These are phyloP conservation scores for Bostrychus sinensis DNA, from an alignment of 2,113 vertebrate species.

Conservation along the genomic window DNA sequence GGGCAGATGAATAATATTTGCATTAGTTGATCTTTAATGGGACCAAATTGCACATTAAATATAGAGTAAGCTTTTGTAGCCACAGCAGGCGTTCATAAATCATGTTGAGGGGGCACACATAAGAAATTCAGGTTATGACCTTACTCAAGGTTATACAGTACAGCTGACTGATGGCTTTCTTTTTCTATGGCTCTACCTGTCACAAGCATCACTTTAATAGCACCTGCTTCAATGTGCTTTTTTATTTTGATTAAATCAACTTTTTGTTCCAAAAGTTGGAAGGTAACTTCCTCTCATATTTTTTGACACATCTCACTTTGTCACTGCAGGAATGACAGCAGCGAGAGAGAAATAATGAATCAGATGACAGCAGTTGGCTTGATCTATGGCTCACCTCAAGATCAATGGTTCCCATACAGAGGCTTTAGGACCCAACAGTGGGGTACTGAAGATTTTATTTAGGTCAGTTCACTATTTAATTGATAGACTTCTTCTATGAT, in stretches of 20 bases:
- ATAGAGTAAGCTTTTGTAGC: slow-evolving; percentile 47
- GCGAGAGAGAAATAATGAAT: slow-evolving; percentile 55
- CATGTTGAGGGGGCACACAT: slow-evolving; percentile 34
- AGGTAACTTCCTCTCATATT: slow-evolving; percentile 11
- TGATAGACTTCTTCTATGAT: no score
- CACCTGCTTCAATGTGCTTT: background rate
- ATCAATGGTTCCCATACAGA: background rate
- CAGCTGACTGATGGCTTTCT: slow-evolving; percentile 63
- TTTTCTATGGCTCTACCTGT: slow-evolving; percentile 41
- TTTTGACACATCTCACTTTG: slow-evolving; percentile 22
- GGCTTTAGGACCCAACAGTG: background rate
- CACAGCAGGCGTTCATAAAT: slow-evolving; percentile 64
- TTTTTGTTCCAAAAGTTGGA: slow-evolving; percentile 3
- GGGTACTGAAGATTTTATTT: background rate
- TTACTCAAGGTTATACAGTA: slow-evolving; percentile 63
- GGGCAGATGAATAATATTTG: slow-evolving; percentile 63
- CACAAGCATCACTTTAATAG: slow-evolving; percentile 49
- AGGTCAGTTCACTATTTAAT: no score
- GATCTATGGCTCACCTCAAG: slow-evolving; percentile 17
- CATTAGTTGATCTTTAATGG: slow-evolving; percentile 63
- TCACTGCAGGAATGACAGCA: slow-evolving; percentile 42
- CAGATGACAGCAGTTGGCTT: slow-evolving; percentile 46
- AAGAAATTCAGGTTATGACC: slow-evolving; percentile 65
- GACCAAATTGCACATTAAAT: slow-evolving; percentile 47
- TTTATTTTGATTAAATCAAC: slow-evolving; percentile 16